A percentile compares a stretch with the other conserved stretches of the same genome.
These are phyloP conservation scores for Pangasius mekongensis DNA, from an alignment of 2,797 vertebrate genomes.

Conservation along the genomic window DNA sequence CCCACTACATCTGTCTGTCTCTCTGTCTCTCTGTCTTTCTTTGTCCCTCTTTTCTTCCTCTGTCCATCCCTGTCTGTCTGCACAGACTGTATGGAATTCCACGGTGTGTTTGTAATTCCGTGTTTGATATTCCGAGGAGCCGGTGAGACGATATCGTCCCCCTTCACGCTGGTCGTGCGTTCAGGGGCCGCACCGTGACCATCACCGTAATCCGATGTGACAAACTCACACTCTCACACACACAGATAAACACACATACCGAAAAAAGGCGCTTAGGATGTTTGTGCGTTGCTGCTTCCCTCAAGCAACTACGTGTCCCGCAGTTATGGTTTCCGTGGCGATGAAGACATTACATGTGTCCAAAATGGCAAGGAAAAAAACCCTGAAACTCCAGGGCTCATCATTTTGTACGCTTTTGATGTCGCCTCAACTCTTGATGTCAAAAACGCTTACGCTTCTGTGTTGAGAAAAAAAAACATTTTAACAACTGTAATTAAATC, in stretches of 20 bases:
- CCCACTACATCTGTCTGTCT: neutral
- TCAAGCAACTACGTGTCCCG: constrained; percentile 94
- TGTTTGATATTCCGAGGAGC: constrained; percentile 7
- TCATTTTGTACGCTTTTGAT: constrained; percentile 84
- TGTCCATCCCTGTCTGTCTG: neutral
- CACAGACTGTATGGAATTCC: neutral
- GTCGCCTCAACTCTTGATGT: constrained; percentile 94
- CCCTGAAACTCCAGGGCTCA: constrained; percentile 80
- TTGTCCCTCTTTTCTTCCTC: neutral
- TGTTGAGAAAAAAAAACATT: constrained; percentile 88
- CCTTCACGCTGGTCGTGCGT: neutral
- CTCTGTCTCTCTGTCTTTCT: neutral
- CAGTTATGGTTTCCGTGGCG: constrained; percentile 94
- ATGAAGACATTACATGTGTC: constrained; percentile 74
- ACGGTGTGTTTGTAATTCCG: neutral
- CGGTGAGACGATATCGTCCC: neutral
- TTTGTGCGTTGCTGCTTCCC: constrained; percentile 98
- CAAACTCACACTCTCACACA: constrained; percentile 99
- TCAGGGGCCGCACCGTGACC: constrained; percentile 29
- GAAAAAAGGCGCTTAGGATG: constrained; percentile 93
- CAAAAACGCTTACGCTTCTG: constrained; percentile 69
- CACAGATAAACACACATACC: constrained; percentile 98
- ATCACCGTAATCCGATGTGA: constrained; percentile 98
- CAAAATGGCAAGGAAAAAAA: neutral
- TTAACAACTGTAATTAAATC: constrained; percentile 99